phyloP scores from a whole-genome alignment of 2,888 invertebrate genomes.

The Sthenelais limicola region DNA sequence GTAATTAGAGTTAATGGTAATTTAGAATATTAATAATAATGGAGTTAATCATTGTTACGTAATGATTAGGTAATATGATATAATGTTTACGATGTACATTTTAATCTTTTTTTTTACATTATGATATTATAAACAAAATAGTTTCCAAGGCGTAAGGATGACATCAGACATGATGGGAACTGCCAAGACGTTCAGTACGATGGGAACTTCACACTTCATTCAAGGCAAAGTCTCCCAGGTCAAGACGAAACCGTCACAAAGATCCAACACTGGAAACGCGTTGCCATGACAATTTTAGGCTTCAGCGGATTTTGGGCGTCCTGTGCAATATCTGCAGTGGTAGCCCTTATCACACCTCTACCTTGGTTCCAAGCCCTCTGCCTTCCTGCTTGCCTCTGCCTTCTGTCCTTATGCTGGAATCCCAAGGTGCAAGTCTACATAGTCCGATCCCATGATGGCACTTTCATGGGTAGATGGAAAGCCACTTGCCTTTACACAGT shows the following conservation, averaged over 20 bases:
- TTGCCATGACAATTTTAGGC: conserved; percentile 37
- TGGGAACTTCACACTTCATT: conserved; percentile 36
- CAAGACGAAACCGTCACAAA: background rate
- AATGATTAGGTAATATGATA: too few species aligned
- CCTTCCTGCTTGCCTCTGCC: conserved; percentile 49
- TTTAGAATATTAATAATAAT: too few species aligned
- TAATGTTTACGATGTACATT: too few species aligned
- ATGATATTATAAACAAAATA: too few species aligned
- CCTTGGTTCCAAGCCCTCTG: conserved; percentile 51
- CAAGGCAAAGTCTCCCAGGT: background rate
- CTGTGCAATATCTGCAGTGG: conserved; percentile 48
- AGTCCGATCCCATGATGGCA: conserved; percentile 47
- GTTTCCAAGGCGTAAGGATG: too few species aligned
- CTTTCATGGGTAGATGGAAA: conserved; percentile 48
- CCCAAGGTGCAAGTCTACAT: conserved; percentile 51
- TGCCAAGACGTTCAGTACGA: conserved; percentile 36
- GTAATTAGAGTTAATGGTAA: too few species aligned
- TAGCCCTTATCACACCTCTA: conserved; percentile 50
- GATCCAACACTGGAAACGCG: conserved; percentile 34
- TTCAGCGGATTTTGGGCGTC: conserved; percentile 49
- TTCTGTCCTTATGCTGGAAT: conserved; percentile 53
- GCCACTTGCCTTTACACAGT: conserved; percentile 52
- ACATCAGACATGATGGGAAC: too few species aligned
- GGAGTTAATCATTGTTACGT: too few species aligned
- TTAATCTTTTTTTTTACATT: too few species aligned